phyloP scores from a whole-genome alignment of 2,888 invertebrate genomes.

The Metellina segmentata region DNA sequence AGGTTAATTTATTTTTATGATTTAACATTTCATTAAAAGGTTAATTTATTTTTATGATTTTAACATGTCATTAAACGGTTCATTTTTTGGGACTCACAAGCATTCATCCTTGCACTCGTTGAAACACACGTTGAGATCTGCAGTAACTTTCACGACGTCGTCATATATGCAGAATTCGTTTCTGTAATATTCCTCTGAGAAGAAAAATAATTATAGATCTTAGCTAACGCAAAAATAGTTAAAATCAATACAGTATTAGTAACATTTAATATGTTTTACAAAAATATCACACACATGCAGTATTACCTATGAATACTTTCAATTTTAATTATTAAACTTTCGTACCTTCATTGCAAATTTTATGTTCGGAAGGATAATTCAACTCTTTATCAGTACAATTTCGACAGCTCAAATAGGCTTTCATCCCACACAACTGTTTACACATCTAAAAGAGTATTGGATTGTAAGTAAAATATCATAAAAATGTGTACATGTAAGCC shows the following conservation, averaged over 20 bases:
- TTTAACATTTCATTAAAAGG: too few relatives aligned
- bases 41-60: too few relatives aligned
- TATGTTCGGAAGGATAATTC: constrained; percentile 5
- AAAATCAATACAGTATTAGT: too few relatives aligned
- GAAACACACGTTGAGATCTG: background rate
- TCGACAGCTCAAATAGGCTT: background rate
- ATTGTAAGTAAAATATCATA: too few relatives aligned
- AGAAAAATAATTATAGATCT: background rate
- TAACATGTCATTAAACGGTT: too few relatives aligned
- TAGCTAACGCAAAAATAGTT: too few relatives aligned
- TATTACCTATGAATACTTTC: too few relatives aligned
- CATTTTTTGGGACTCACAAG: background rate
- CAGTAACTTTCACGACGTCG: background rate
- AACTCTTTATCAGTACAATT: constrained; percentile 3
- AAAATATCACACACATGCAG: too few relatives aligned
- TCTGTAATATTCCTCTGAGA: background rate
- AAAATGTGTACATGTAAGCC: too few relatives aligned
- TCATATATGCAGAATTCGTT: background rate
- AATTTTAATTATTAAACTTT: too few relatives aligned
- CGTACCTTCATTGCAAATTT: constrained; percentile 20
- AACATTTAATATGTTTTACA: too few relatives aligned
- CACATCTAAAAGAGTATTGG: background rate
- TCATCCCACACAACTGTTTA: background rate
- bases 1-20: too few relatives aligned
- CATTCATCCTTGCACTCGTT: constrained; percentile 16